Evolutionary conservation across 2,113 vertebrate species (phyloP).

Genomic region (Dasyornis broadbenti): DNA sequence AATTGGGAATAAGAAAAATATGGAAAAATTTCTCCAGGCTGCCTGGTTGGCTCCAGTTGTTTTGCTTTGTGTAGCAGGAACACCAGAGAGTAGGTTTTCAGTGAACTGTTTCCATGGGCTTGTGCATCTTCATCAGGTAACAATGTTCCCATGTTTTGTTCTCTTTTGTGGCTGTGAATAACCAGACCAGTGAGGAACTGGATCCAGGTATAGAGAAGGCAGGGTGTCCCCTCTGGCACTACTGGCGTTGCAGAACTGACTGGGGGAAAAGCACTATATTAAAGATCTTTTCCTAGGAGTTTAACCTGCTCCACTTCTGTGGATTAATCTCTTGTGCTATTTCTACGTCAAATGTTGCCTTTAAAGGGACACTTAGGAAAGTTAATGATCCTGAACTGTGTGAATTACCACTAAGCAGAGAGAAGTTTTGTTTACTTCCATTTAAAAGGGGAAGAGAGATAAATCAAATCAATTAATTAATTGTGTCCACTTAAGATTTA

Average conservation of each 20-base stretch:
- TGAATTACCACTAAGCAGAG: neutral
- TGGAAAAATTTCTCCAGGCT: neutral
- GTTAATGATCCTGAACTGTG: neutral
- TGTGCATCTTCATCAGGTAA: neutral
- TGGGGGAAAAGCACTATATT: neutral
- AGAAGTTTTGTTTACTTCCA: neutral
- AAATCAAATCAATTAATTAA: neutral
- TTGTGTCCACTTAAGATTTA: neutral
- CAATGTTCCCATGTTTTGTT: neutral
- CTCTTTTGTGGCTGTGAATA: neutral
- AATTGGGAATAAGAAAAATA: neutral
- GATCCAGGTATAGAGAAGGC: accelerated
- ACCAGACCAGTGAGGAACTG: neutral
- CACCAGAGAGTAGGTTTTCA: neutral
- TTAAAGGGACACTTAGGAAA: neutral
- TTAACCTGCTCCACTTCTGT: neutral
- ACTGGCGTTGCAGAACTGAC: neutral
- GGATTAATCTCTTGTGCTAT: neutral
- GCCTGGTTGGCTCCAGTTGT: neutral
- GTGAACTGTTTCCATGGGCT: neutral
- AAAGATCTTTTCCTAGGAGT: neutral
- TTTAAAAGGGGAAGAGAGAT: neutral
- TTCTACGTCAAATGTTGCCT: neutral
- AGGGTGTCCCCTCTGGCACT: neutral
- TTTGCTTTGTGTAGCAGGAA: neutral